Percentiles rank a stretch among this genome's conserved stretches.
phyloP scores from a whole-genome alignment of 2,797 vertebrate species.

The Cyprinodon diabolis region DNA sequence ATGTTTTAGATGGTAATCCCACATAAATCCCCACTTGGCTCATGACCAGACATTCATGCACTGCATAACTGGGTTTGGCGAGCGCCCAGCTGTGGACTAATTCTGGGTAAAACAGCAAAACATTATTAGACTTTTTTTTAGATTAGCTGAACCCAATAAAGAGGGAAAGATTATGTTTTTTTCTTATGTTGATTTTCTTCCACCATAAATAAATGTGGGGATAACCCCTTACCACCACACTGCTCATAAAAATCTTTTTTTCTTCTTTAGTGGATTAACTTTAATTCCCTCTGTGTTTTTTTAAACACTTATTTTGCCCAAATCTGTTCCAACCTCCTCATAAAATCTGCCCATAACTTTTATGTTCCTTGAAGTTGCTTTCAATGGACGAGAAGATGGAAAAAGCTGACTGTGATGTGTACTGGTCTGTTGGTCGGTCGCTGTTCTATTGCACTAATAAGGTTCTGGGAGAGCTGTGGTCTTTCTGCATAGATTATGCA shows the following conservation, averaged over 20 bases:
- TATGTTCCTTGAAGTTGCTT: neutral
- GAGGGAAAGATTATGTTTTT: constrained; percentile 14
- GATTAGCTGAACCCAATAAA: constrained; percentile 24
- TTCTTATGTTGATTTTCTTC: constrained; percentile 15
- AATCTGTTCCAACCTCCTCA: constrained; percentile 1
- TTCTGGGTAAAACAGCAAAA: constrained; percentile 50
- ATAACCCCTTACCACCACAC: constrained; percentile 50
- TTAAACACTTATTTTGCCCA: constrained; percentile 11
- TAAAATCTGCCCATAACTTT: constrained; percentile 1
- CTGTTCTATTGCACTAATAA: neutral
- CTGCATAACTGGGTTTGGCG: constrained; percentile 63
- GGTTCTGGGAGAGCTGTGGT: too few relatives aligned
- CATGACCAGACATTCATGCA: constrained; percentile 64
- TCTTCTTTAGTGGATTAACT: constrained; percentile 12
- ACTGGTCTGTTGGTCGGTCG: neutral
- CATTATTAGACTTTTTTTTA: constrained; percentile 40
- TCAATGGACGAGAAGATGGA: neutral
- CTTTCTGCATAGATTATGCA: neutral
- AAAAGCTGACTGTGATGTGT: neutral
- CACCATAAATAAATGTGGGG: constrained; percentile 38
- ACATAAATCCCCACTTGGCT: constrained; percentile 69
- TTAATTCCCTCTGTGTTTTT: constrained; percentile 9
- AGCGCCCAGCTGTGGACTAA: constrained; percentile 51
- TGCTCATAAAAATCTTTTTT: constrained; percentile 37
- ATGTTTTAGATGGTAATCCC: constrained; percentile 73